phyloP scores from a whole-genome alignment of 2,888 invertebrate genomes.

The Drosophila kuntzei region DNA sequence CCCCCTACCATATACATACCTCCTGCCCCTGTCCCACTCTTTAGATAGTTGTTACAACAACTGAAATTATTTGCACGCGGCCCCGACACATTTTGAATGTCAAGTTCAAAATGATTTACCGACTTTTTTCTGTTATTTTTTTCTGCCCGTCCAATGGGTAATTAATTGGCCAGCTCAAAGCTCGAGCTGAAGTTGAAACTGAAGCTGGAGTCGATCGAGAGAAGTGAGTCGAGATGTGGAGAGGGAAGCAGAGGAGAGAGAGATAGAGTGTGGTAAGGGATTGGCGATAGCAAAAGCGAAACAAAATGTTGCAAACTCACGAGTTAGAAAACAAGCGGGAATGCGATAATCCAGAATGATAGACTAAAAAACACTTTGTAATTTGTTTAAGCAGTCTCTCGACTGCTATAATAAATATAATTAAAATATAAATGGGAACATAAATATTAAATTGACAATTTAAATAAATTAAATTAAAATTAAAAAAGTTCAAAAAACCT shows the following conservation, averaged over 20 bases:
- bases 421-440: no score
- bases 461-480: no score
- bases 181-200: conserved; percentile 12
- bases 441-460: no score
- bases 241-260: background rate
- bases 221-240: background rate
- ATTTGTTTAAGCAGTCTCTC: no score
- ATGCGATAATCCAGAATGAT: background rate
- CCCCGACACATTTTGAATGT: conserved; percentile 64
- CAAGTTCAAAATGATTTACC: conserved; percentile 78
- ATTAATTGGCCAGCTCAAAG: conserved; percentile 67
- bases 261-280: conserved; percentile 11
- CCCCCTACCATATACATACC: background rate
- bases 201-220: conserved; percentile 13
- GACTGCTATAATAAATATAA: no score
- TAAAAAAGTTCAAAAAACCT: no score
- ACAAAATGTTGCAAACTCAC: conserved; percentile 31
- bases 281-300: conserved; percentile 14
- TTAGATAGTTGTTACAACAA: conserved; percentile 45
- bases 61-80: conserved; percentile 51
- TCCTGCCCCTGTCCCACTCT: background rate
- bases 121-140: conserved; percentile 44
- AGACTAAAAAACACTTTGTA: background rate
- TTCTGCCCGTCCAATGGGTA: conserved; percentile 40
- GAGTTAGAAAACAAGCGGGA: conserved; percentile 7